These are phyloP conservation scores for Lathronympha strigana DNA, from an alignment of 2,888 invertebrate species.

Conservation along the genomic window DNA sequence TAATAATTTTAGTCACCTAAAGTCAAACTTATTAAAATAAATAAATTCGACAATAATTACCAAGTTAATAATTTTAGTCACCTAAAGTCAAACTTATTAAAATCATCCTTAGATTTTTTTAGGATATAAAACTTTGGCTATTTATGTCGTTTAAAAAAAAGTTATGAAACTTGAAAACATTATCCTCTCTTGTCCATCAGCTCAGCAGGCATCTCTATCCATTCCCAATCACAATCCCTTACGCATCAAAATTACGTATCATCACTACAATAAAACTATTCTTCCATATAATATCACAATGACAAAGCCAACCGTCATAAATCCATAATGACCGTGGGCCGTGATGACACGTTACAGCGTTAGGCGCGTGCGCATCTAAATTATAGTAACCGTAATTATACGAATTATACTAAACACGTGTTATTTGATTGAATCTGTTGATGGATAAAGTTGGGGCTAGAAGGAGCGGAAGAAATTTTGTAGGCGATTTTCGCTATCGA, in stretches of 20 bases:
- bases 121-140: too few species aligned
- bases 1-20: too few species aligned
- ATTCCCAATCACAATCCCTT: background rate
- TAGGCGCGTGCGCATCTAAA: slow-evolving; percentile 65
- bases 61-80: too few species aligned
- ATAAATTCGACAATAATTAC: too few species aligned
- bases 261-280: background rate
- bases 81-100: too few species aligned
- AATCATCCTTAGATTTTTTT: too few species aligned
- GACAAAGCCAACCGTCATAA: slow-evolving; percentile 29
- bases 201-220: background rate
- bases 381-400: slow-evolving; percentile 71
- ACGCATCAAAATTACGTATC: background rate
- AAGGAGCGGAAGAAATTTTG: slow-evolving; percentile 37
- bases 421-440: slow-evolving; percentile 55
- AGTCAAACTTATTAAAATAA: too few species aligned
- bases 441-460: slow-evolving; percentile 37
- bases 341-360: slow-evolving; percentile 41
- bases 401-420: slow-evolving; percentile 71
- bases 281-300: slow-evolving; percentile 10
- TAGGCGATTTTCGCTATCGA: slow-evolving; percentile 23
- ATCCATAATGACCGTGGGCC: slow-evolving; percentile 31
- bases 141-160: too few species aligned
- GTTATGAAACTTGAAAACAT: too few species aligned
- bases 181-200: too few species aligned